Evolutionary conservation across 1,140 invertebrate genomes (phyloP).

Genomic region (Macrostomum lignano): DNA sequence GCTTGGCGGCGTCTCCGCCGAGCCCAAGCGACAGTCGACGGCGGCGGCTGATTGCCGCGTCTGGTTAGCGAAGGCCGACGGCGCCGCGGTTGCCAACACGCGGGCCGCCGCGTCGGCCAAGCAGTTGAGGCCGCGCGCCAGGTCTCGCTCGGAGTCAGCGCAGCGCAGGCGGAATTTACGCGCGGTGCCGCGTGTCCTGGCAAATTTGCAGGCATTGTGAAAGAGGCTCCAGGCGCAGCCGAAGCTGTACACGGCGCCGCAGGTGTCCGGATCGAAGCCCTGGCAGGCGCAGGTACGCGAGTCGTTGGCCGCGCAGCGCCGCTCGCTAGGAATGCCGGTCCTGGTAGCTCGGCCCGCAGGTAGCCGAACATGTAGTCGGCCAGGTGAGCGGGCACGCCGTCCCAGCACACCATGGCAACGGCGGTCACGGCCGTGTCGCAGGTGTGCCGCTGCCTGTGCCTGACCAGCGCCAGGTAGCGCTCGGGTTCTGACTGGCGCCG

Average conservation of each 20-base stretch:
- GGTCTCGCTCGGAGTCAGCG: too few relatives aligned
- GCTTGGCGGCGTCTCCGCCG: slow-evolving; percentile 38
- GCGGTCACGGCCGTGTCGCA: slow-evolving; percentile 62
- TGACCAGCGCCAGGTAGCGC: slow-evolving; percentile 57
- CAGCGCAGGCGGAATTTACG: too few relatives aligned
- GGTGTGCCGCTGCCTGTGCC: slow-evolving; percentile 49
- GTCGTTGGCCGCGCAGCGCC: slow-evolving; percentile 48
- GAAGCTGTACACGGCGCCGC: slow-evolving; percentile 74
- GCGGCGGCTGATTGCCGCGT: slow-evolving; percentile 51
- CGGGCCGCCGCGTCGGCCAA: too few relatives aligned
- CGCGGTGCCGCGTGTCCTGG: too few relatives aligned
- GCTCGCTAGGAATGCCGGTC: slow-evolving; percentile 25
- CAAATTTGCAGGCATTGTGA: slow-evolving; percentile 86
- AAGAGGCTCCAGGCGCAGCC: slow-evolving; percentile 96
- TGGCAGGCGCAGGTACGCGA: slow-evolving; percentile 73
- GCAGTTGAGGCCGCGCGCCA: too few relatives aligned
- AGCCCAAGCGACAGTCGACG: slow-evolving; percentile 54
- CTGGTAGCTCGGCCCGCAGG: slow-evolving; percentile 47
- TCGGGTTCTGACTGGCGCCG: too few relatives aligned
- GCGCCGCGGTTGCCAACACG: too few relatives aligned
- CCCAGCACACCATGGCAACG: slow-evolving; percentile 65
- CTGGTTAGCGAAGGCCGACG: too few relatives aligned
- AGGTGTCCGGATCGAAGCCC: slow-evolving; percentile 54
- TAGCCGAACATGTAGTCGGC: slow-evolving; percentile 58
- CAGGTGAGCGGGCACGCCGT: slow-evolving; percentile 41